Base-by-base conservation (phyloP, 2,888 invertebrate genomes). In the Drosophila planitibia region DNA sequence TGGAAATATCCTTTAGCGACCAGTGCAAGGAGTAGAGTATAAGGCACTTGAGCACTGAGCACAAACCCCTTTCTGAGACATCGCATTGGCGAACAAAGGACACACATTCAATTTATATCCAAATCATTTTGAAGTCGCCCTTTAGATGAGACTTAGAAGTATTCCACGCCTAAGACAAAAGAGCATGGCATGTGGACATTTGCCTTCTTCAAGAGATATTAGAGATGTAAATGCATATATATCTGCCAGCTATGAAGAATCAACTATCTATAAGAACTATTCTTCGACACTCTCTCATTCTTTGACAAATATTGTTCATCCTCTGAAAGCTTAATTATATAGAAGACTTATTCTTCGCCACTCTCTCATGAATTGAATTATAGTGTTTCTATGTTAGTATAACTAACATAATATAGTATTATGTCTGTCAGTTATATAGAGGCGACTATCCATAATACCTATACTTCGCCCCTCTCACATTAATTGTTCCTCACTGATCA, bases 1-100 rank as follows among this genome's bases (percentile, higher is more conserved):
- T 79, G 76, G 58, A 61, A 67, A 73, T 57, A 63, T 79, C 47
- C 57, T 57, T 52, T 47, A 28, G 44, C n/a, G 28, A 37, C 67
- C 1, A 30, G 10, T 51, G 28, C 51, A 51, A 37, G 3, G 25
- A 52, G 54, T 33, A 65, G 58, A 28, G 10, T 60, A 70, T 58
- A 52, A 35, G 57, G 35, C 57, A 28, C 33, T 47, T 47, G 25
- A 47, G n/a, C 32, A 35, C 37, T 19, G 22, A 41, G 12, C 28
- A 66, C 49, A 25, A 44, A 19, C 28, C n/a, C 57, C 68, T 28
- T 37, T 52, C 61, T 69, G 58, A 22, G 39, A 22, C 33, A 53
- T 37, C 32, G 52, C 67, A 57, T 37, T 59, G 59, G 14, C 39
- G 28, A 59, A 30, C 28, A 57, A 41, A 58, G 58, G 51, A 35